Base-by-base conservation (phyloP, 37 sponge, comb jelly and placozoan species). In the Mnemiopsis leidyi region DNA sequence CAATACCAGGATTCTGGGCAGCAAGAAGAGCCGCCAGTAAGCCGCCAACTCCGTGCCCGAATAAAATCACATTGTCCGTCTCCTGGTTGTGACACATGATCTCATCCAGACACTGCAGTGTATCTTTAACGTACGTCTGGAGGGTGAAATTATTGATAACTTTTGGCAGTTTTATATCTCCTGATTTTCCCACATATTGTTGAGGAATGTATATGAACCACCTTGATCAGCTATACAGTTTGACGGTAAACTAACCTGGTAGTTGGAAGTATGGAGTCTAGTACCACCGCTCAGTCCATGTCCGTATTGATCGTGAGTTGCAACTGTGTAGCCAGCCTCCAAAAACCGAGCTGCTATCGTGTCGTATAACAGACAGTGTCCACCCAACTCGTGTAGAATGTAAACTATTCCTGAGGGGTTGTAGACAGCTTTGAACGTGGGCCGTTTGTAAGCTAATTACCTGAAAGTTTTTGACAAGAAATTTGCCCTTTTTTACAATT, bases 361-460 rank as follows among this genome's bases (percentile, higher is more conserved):
- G 29, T 85, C 90, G 61, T 85, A 85, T n/a, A 85, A 61, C 28
- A 85, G 29, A 39, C 90, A 85, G 61, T 85, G 90, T 3, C 90
- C 90, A n/a, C 90, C 90, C 9, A 85, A 26, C 24, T 85, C 90
- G 48, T 85, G 90, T 26, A 85, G 48, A 23, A 85, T 85, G 61
- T 40, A 85, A 28, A 85, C 90, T 3, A 85, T 38, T 39, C 90
- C 90, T 85, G 90, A 39, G n/a, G n/a, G n/a, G n/a, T n/a, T n/a
- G n/a, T n/a, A n/a, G n/a, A n/a, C n/a, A n/a, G n/a, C n/a, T n/a
- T n/a, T n/a, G n/a, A n/a, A n/a, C n/a, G n/a, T n/a, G n/a, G n/a
- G n/a, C n/a, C n/a, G n/a, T n/a, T n/a, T n/a, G n/a, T n/a, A n/a
- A n/a, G n/a, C n/a, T n/a, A n/a, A n/a, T n/a, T n/a, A n/a, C n/a